phyloP scores from a whole-genome alignment of 37 sponge, comb jelly and placozoan genomes.

The Aplysina aerophoba region DNA sequence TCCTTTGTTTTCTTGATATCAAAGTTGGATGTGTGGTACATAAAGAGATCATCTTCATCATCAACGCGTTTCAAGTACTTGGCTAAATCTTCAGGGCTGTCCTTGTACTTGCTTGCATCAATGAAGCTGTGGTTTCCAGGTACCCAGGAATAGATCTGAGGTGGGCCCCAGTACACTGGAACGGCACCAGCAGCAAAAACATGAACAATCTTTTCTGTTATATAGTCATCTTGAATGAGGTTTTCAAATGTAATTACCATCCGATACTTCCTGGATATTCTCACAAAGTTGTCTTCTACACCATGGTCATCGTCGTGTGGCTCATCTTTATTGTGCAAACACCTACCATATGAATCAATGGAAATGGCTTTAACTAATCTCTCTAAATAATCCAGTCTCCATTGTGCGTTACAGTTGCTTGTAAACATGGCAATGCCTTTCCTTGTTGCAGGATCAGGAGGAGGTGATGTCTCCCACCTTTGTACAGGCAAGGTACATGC shows the following conservation, averaged over 20 bases:
- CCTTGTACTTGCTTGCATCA: not conserved
- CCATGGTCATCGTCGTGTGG: not conserved
- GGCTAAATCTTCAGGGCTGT: not conserved
- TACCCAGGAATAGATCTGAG: not conserved
- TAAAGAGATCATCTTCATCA: not conserved
- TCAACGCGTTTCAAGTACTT: not conserved
- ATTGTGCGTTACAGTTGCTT: not conserved
- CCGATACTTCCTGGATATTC: not conserved
- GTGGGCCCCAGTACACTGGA: conserved; percentile 10
- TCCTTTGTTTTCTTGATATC: not conserved
- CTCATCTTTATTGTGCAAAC: not conserved
- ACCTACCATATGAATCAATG: not conserved
- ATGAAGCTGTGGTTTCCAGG: conserved; percentile 10
- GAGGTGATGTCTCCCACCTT: too few species aligned
- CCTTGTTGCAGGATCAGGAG: too few species aligned
- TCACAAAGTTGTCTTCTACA: not conserved
- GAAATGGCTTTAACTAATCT: not conserved
- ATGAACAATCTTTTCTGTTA: not conserved
- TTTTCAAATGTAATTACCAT: not conserved
- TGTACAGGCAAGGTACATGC: too few species aligned
- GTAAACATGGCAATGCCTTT: too few species aligned
- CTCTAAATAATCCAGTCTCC: not conserved
- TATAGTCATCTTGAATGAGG: not conserved
- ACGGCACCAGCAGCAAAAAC: not conserved
- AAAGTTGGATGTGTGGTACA: not conserved